Base-by-base conservation (phyloP, 2,113 vertebrate species). In the Cryptotis parvus region DNA sequence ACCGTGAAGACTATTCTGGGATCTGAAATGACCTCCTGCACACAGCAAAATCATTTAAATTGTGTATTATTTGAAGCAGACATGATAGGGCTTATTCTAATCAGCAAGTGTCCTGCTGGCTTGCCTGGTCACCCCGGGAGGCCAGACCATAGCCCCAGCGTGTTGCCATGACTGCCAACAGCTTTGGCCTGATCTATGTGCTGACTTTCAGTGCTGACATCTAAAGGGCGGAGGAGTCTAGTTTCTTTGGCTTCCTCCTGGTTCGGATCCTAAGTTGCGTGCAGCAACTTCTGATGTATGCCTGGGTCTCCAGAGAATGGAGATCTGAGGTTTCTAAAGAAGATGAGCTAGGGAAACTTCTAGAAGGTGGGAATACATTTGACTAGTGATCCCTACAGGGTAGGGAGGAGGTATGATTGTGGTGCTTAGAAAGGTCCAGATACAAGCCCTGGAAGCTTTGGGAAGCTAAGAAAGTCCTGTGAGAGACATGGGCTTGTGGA, bases 141-240 rank as follows among this genome's bases (percentile, higher is more conserved):
- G 68, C 31, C 14, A 24, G 18, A 18, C 0, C 0, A 33, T 18
- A 11, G 24, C 63, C 33, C 35, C 37, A 24, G 0, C 4, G 24
- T 1, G 65, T 9, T 0, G 39, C 27, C 39, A 2, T 12, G 6
- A 49, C 29, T 61, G 1, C 20, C 26, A 41, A 31, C 9, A 2
- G 2, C 3, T 37, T 33, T 33, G 31, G 3, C 22, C 66, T 92
- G 83, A 69, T 65, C 75, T 82, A 16, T 55, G 70, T 52, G 29
- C 16, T 81, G 31, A 58, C 11, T 33, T 3, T 14, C 24, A 4
- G 37, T 55, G 15, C 2, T 58, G 80, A 52, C 58, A 73, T 74
- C 33, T 29, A 29, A 61, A 29, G 35, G 29, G 31, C 29, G 61
- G 24, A 6, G 66, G 66, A 83, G n/a, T 37, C 29, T 79, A 7